Evolutionary conservation across 2,888 invertebrate genomes (phyloP).

Genomic region (Schrankia costaestrigalis): DNA sequence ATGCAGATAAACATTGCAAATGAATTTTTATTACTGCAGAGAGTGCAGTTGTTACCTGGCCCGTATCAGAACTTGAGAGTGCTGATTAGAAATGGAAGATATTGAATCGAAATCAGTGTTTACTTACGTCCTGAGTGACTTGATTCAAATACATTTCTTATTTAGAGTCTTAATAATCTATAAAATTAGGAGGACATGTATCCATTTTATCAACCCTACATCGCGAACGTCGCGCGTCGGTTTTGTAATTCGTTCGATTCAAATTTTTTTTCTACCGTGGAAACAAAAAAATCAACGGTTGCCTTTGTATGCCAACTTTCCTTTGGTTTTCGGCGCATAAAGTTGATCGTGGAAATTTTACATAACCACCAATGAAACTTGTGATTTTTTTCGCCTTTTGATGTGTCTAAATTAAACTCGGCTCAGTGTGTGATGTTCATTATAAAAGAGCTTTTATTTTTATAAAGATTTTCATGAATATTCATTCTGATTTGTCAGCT

Average conservation of each 20-base stretch:
- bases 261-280: slow-evolving; percentile 60
- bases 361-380: slow-evolving; percentile 60
- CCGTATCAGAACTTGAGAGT: no score
- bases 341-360: slow-evolving; percentile 67
- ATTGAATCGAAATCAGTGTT: no score
- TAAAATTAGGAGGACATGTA: background rate
- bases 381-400: slow-evolving; percentile 62
- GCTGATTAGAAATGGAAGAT: no score
- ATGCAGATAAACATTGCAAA: background rate
- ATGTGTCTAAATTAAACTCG: slow-evolving; percentile 57
- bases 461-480: slow-evolving; percentile 34
- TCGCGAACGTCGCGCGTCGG: slow-evolving; percentile 46
- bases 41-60: no score
- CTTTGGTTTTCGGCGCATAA: slow-evolving; percentile 69
- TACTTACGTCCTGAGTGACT: no score
- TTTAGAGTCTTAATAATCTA: no score
- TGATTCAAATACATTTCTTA: no score
- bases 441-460: slow-evolving; percentile 40
- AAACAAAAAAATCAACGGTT: slow-evolving; percentile 63
- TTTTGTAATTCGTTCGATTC: slow-evolving; percentile 70
- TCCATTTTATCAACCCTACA: slow-evolving; percentile 45
- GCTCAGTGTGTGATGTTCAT: slow-evolving; percentile 39
- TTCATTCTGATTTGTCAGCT: slow-evolving; percentile 17
- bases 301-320: slow-evolving; percentile 67
- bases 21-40: no score